Evolutionary conservation across 1,140 invertebrate species (phyloP).

Genomic region (Drosophila mojavensis): DNA sequence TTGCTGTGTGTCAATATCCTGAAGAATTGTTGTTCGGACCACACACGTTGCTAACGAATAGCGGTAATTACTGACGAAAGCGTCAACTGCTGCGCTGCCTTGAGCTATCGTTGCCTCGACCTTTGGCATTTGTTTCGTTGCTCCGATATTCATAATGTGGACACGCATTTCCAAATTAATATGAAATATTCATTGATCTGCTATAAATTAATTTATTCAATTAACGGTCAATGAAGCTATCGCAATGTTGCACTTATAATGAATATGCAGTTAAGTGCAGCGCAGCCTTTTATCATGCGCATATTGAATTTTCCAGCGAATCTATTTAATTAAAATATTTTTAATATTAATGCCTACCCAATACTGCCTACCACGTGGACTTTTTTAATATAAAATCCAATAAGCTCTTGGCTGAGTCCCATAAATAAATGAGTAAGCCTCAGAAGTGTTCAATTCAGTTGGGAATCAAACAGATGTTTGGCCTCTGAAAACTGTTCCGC

Average conservation of each 20-base stretch:
- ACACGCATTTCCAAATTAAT: not conserved
- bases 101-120: slow-evolving; percentile 9
- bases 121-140: slow-evolving; percentile 49
- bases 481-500: not conserved
- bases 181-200: slow-evolving; percentile 3
- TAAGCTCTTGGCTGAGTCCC: not conserved
- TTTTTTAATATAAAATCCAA: not conserved
- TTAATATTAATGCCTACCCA: not conserved
- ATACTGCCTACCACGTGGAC: not conserved
- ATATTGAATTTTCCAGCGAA: slow-evolving; percentile 29
- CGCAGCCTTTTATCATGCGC: slow-evolving; percentile 37
- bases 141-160: not conserved
- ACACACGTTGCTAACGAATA: slow-evolving; percentile 48
- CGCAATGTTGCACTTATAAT: slow-evolving; percentile 32
- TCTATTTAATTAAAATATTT: slow-evolving; percentile 29
- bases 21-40: slow-evolving; percentile 42
- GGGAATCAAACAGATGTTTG: slow-evolving; percentile 6
- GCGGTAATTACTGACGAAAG: slow-evolving; percentile 32
- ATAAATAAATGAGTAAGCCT: not conserved
- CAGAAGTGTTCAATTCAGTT: not conserved
- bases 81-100: slow-evolving; percentile 9
- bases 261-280: slow-evolving; percentile 4
- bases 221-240: slow-evolving; percentile 52
- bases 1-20: slow-evolving; percentile 53
- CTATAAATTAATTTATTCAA: slow-evolving; percentile 47